Evolutionary conservation across 1,140 invertebrate species (phyloP).

Genomic region (Ganaspis sp.): DNA sequence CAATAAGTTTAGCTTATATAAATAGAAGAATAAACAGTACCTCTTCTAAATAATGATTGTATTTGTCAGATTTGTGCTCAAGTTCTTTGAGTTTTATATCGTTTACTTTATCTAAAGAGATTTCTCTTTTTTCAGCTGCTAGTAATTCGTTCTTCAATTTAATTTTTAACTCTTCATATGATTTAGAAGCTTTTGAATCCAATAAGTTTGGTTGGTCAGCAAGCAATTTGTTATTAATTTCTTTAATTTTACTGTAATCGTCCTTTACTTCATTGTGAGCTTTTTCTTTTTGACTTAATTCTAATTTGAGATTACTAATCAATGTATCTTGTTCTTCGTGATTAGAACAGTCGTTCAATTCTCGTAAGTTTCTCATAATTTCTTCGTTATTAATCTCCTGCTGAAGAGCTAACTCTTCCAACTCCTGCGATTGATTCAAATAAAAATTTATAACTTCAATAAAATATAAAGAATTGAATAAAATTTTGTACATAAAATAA

Average conservation of each 20-base stretch:
- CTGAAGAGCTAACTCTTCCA: neutral
- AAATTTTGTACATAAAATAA: too few species aligned
- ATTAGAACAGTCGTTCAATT: neutral
- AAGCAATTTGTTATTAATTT: neutral
- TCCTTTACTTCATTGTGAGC: neutral
- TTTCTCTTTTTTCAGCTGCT: neutral
- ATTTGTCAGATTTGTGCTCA: neutral
- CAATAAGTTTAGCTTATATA: too few species aligned
- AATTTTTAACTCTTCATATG: neutral
- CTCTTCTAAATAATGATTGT: neutral
- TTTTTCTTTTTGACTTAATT: neutral
- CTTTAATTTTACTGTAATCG: neutral
- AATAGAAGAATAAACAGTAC: neutral
- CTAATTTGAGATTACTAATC: neutral
- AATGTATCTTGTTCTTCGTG: neutral
- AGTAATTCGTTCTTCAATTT: neutral
- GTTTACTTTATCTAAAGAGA: neutral
- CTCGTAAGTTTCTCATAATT: neutral
- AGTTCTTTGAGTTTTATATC: neutral
- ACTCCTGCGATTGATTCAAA: too few species aligned
- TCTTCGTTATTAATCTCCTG: neutral
- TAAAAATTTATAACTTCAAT: too few species aligned
- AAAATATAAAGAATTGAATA: too few species aligned
- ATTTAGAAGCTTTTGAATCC: neutral
- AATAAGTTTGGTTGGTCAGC: neutral